phyloP scores from a whole-genome alignment of 2,113 vertebrate species.

The Alces alces region DNA sequence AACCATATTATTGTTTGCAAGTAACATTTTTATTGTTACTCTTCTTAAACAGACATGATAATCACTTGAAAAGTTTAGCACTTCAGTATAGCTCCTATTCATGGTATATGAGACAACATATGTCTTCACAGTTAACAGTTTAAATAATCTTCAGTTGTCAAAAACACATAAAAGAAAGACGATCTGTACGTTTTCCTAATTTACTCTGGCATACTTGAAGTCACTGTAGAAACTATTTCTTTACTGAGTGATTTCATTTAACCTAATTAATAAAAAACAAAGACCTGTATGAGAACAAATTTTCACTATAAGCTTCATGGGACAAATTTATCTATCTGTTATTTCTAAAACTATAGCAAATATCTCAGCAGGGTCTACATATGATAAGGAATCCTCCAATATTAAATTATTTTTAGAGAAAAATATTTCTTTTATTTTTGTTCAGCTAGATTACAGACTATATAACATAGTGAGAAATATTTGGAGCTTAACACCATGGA shows the following conservation, averaged over 20 bases:
- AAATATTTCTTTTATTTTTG: background rate
- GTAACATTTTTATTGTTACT: background rate
- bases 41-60: background rate
- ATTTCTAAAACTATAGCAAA: constrained; percentile 12
- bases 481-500: background rate
- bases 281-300: background rate
- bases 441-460: background rate
- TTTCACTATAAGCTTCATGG: background rate
- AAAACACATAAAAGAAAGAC: background rate
- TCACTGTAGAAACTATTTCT: background rate
- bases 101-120: background rate
- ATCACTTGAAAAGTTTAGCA: background rate
- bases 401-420: background rate
- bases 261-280: background rate
- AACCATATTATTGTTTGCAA: background rate
- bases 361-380: background rate
- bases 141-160: background rate
- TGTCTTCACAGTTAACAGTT: background rate
- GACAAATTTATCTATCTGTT: background rate
- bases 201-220: background rate
- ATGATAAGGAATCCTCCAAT: background rate
- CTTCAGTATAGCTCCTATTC: background rate
- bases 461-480: background rate
- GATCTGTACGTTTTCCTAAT: background rate
- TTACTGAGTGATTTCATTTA: background rate